Conservation (phyloP, 2,888 invertebrate species). For the Xestia ashworthii region DNA sequence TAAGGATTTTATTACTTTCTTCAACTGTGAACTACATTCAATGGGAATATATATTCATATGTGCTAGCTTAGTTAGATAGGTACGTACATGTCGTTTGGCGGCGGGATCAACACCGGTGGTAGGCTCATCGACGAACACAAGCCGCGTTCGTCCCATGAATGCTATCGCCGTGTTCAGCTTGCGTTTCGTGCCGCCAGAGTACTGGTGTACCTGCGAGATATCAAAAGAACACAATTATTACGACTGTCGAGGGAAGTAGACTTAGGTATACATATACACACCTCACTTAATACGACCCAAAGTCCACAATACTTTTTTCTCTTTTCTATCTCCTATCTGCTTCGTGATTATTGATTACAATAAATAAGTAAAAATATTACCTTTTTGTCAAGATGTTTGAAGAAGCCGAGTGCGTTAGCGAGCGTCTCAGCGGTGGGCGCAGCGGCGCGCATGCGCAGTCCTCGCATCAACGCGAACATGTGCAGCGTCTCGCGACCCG, state of each 20-base stretch:
- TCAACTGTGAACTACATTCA: not conserved
- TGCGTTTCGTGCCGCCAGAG: slow-evolving; percentile 94
- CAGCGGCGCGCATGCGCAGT: slow-evolving; percentile 81
- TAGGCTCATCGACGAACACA: slow-evolving; percentile 93
- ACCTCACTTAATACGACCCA: not conserved
- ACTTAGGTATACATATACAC: not conserved
- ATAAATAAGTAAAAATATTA: slow-evolving; percentile 49
- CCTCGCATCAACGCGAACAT: slow-evolving; percentile 93
- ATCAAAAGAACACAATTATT: not conserved
- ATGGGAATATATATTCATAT: not conserved
- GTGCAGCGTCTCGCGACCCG: slow-evolving; percentile 93
- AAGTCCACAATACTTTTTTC: not conserved
- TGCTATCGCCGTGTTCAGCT: slow-evolving; percentile 93
- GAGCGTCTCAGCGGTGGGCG: slow-evolving; percentile 80
- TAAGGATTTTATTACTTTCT: not conserved
- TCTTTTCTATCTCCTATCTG: not conserved
- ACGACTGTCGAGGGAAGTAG: not conserved
- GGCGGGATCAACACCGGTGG: slow-evolving; percentile 94
- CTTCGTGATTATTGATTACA: not conserved
- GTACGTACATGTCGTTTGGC: slow-evolving; percentile 92
- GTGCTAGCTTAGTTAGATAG: not conserved
- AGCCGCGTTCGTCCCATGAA: slow-evolving; percentile 93
- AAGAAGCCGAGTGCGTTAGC: slow-evolving; percentile 91
- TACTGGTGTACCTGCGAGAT: slow-evolving; percentile 87
- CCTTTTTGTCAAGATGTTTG: slow-evolving; percentile 91